Percentiles rank a stretch among this genome's conserved stretches.
phyloP scores from a whole-genome alignment of 35 echinoderm and acorn worm species.

The Patiria miniata region DNA sequence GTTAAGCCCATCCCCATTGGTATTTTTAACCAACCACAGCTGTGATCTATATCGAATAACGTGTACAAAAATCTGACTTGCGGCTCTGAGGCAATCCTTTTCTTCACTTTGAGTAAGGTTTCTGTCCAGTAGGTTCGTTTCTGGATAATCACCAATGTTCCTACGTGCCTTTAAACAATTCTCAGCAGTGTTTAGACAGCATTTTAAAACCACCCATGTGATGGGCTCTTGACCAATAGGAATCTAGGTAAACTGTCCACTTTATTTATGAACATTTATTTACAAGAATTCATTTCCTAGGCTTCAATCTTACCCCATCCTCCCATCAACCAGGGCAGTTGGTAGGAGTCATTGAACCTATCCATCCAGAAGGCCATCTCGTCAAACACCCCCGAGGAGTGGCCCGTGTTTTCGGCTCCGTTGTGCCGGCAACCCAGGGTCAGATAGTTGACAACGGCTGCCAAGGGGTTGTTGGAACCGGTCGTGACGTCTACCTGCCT shows the following conservation, averaged over 20 bases:
- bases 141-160: no score
- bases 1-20: background rate
- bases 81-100: no score
- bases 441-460: constrained; percentile 42
- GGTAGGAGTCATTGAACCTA: constrained; percentile 44
- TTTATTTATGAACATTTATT: no score
- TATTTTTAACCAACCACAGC: background rate
- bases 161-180: no score
- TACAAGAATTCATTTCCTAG: no score
- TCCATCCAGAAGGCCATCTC: constrained; percentile 65
- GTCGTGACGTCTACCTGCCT: constrained; percentile 36
- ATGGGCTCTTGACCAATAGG: no score
- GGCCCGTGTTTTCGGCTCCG: constrained; percentile 44
- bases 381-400: constrained; percentile 67
- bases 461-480: constrained; percentile 34
- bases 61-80: no score
- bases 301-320: constrained; percentile 91
- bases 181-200: no score
- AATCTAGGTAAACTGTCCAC: no score
- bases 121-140: no score
- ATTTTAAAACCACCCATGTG: no score
- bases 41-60: background rate
- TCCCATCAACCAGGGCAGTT: constrained; percentile 67
- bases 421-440: constrained; percentile 77
- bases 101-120: no score